Base-by-base conservation (phyloP, 2,888 invertebrate genomes). In the Amphipoea lucens region DNA sequence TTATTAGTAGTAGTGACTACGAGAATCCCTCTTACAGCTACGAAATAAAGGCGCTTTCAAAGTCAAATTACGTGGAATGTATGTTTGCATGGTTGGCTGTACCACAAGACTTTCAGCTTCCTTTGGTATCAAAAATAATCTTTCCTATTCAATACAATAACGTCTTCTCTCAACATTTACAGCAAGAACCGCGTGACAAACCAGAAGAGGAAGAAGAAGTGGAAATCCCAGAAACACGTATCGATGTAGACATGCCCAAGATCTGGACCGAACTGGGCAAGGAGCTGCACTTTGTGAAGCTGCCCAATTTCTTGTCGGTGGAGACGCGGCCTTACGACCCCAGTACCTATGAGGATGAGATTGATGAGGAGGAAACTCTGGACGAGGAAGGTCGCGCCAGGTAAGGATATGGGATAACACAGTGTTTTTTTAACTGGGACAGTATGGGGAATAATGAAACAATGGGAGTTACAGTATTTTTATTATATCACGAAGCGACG, bases 251-350 rank as follows among this genome's bases (percentile, higher is more conserved):
- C 96, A 99, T 99, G 94, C 99, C 99, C 1, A 98, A 99, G 95
- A 99, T 99, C 82, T 98, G 98, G 90, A 99, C 99, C 0, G 99
- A 99, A 95, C 97, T 99, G 1, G 99, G 99, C 74, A 98, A 98
- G 87, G 99, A 99, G 92, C 97, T 99, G 90, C 99, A 99, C 94
- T 99, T 99, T 91, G 99, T 99, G 0, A 99, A 99, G 94, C 96
- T 99, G 80, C 99, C 99, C 4, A 99, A 99, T 96, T 99, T 99
- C 95, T 97, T 99, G 92, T 99, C 99, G 0, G 99, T 99, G 65
- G 99, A 99, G 94, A 99, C 99, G 0, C 97, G 99, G 85, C 99
- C 99, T 0, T 99, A 99, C 92, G 99, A 99, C 93, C 98, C 98
- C 0, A 98, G 98, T 83, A 99, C 99, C 0, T 99, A 99, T 93